Evolutionary conservation across 2,113 vertebrate species (phyloP).

Genomic region (Coturnix japonica): DNA sequence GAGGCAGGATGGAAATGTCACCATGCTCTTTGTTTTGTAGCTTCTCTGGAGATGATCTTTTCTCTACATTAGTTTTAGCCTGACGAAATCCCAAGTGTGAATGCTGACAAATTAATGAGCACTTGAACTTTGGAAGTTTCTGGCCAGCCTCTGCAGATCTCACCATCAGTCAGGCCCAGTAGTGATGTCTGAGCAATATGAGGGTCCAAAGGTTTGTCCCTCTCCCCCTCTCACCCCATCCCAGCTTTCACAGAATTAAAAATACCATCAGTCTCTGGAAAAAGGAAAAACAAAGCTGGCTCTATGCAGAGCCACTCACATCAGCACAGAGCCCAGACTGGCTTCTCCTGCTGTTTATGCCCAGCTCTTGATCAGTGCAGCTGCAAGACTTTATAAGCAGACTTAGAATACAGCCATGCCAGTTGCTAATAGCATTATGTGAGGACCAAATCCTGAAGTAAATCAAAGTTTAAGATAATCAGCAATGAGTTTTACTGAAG

Average conservation of each 20-base stretch:
- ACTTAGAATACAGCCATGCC: slow-evolving; percentile 38
- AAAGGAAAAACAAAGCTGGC: not conserved
- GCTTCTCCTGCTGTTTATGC: slow-evolving; percentile 36
- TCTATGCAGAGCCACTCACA: not conserved
- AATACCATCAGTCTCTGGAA: not conserved
- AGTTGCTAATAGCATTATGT: slow-evolving; percentile 17
- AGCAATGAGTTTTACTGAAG: not conserved
- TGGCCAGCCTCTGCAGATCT: not conserved
- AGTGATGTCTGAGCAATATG: not conserved
- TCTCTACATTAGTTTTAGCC: not conserved
- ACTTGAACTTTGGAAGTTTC: not conserved
- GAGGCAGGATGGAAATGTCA: not conserved
- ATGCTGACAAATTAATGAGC: not conserved
- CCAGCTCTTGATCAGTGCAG: slow-evolving; percentile 40
- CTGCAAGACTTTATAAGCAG: slow-evolving; percentile 49
- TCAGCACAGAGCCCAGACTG: not conserved
- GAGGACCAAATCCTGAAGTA: not conserved
- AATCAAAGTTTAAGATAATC: not conserved
- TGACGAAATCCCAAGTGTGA: not conserved
- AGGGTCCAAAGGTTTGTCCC: not conserved
- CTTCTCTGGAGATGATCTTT: not conserved
- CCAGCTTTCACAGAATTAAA: not conserved
- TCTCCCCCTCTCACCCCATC: not conserved
- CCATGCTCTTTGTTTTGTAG: not conserved
- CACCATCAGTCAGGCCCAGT: not conserved